Evolutionary conservation across 2,113 vertebrate species (phyloP), one percentile per base, ranked within the genome.

Genomic region (Elephas maximus): DNA sequence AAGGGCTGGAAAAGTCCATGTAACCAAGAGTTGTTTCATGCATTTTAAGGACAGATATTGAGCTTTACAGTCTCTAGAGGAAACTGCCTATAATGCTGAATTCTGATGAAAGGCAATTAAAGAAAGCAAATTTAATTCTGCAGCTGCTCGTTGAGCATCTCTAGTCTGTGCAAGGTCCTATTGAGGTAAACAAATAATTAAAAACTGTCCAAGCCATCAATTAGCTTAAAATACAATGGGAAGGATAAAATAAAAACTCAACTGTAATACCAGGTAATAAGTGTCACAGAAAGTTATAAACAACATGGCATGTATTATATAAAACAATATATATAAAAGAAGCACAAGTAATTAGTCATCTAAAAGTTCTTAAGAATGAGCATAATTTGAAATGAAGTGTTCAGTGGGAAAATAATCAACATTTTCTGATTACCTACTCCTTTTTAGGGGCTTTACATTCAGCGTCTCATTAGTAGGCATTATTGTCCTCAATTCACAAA

Each of bases 51-150:
- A 44, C 7, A 78, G 44, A 63, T 81, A 62, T 0, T 85, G 28
- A 77, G 44, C 44, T 95, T 93, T 82, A 71, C 11, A 63, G 7
- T 69, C 93, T 90, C 41, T 30, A 41, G 79, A 65, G 71, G 41
- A 92, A 93, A 82, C 24, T 45, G 26, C 53, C 53, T 41, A 6
- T 60, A 63, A 69, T 48, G 76, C 30, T 60, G 63, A 74, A 80
- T 57, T 62, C 26, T 51, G 62, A 80, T 88, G 63, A 94, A 93
- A 77, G 62, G 24, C 26, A 65, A 33, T 45, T 69, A 20, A 37
- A 51, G 51, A 95, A 79, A 60, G n/a, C 28, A 80, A 93, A 81
- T 60, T 28, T 24, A 87, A 28, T 67, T 88, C 76, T 92, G n/a
- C 80, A 71, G 44, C 83, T 60, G 62, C 33, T 65, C 23, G 18